These are phyloP conservation scores for Pseudopodoces humilis DNA, from an alignment of 2,113 vertebrate species.

Conservation along the genomic window DNA sequence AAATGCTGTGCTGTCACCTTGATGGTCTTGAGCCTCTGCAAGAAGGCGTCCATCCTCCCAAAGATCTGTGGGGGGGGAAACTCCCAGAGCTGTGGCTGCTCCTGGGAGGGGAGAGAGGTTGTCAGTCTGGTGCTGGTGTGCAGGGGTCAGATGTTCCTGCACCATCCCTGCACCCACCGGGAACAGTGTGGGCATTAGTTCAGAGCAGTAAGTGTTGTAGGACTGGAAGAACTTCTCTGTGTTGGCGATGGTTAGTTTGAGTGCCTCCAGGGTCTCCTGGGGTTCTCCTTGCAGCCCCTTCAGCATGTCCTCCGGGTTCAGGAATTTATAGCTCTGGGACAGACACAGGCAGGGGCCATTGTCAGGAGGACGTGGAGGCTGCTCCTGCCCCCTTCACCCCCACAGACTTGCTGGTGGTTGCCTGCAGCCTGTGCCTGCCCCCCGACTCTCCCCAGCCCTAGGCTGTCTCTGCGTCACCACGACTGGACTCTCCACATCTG, in stretches of 20 bases:
- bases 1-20: conserved; percentile 63
- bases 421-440: neutral
- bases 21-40: conserved; percentile 67
- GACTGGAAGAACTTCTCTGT: conserved; percentile 65
- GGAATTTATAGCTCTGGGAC: conserved; percentile 71
- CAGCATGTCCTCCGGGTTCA: conserved; percentile 75
- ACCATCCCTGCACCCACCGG: conserved; percentile 24
- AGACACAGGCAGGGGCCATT: neutral
- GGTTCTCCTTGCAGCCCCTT: conserved; percentile 75
- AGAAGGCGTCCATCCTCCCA: conserved; percentile 70
- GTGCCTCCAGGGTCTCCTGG: conserved; percentile 23
- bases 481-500: neutral
- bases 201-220: conserved; percentile 62
- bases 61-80: conserved; percentile 72
- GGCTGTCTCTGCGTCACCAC: fast-evolving
- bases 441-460: neutral
- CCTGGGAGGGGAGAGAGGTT: neutral
- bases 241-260: conserved; percentile 59
- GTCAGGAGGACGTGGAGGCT: neutral
- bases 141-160: fast-evolving
- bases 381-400: neutral
- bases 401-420: fast-evolving
- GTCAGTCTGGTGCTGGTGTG: neutral
- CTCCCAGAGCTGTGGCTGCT: conserved; percentile 62
- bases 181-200: conserved; percentile 57